Conservation (phyloP, 2,113 vertebrate species). For the Pachycephala philippinensis region DNA sequence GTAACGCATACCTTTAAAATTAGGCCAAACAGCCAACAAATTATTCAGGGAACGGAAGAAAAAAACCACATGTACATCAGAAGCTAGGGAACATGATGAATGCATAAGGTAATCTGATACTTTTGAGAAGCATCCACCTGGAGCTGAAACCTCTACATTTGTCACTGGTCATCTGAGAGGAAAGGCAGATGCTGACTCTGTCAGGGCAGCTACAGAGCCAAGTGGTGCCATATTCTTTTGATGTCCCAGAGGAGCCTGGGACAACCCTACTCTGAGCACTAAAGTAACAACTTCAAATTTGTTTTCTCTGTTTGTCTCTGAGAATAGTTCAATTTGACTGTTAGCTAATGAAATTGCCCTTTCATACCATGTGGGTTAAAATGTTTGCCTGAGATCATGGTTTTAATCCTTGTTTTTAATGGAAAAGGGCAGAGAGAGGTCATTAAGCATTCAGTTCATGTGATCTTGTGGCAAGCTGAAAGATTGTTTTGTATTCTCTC, state of each 20-base stretch:
- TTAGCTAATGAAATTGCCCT: not conserved
- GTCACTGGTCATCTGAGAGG: not conserved
- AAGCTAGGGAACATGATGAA: not conserved
- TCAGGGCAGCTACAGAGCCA: not conserved
- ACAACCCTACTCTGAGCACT: not conserved
- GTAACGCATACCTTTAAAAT: not conserved
- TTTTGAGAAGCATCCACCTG: not conserved
- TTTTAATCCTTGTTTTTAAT: constrained; percentile 15
- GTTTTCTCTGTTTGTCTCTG: not conserved
- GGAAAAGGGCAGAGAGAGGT: not conserved
- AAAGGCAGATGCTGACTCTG: not conserved
- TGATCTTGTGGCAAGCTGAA: constrained; percentile 7
- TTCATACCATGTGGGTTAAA: not conserved
- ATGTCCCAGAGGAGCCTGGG: rapidly evolving
- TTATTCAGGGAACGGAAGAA: not conserved
- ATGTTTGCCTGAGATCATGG: not conserved
- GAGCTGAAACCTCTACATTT: not conserved
- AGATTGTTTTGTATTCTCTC: not conserved
- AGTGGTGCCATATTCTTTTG: rapidly evolving
- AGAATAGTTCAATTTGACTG: not conserved
- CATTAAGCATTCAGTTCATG: not conserved
- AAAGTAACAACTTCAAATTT: not conserved
- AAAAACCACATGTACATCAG: not conserved
- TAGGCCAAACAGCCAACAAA: not conserved
- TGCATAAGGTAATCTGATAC: not conserved